Base-by-base conservation (phyloP, 1,140 invertebrate genomes). In the Maniola jurtina region DNA sequence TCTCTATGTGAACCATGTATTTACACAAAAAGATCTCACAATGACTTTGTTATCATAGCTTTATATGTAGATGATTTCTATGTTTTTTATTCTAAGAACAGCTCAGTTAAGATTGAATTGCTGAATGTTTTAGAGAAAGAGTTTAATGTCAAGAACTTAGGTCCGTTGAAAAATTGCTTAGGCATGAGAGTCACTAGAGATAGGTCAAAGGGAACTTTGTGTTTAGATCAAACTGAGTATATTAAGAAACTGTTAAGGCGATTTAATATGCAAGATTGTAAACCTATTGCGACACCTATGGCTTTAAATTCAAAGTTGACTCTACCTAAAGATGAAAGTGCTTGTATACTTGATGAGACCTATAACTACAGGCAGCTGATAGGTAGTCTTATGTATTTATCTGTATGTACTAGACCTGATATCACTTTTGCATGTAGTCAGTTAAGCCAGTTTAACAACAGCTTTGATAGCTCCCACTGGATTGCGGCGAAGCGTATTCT, bases 11-110 rank as follows among this genome's bases (percentile, higher is more conserved):
- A 56, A 15, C 61, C 61, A 42, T 64, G 52, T 54, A 40, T 64
- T 11, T 64, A 42, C 14, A 64, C 25, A 33, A 56, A 56, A 10
- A 40, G 6, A 9, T 10, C 14, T 11, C 16, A 15, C 13, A 56
- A n/a, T 25, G 25, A 3, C 33, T 33, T 38, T n/a, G 55, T 42
- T 45, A 54, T 64, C n/a, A 33, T 64, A 34, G 52, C 61, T 34
- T 16, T 64, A 13, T 64, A 64, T 63, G 61, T 63, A 5, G 61
- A 63, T 25, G 61, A 63, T 55, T 63, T 63, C 15, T 59, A 38
- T 61, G n/a, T 35, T 61, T 45, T 59, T 45, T 40, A 25, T 25
- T 25, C 25, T 25, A 25, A 25, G 25, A 25, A 25, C 25, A 25
- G 25, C 25, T 25, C 25, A 25, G 25, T 11, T 36, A 57, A 38